Evolutionary conservation across 2,888 invertebrate genomes (phyloP), one percentile per base, ranked within the genome.

Genomic region (Synergus gifuensis): DNA sequence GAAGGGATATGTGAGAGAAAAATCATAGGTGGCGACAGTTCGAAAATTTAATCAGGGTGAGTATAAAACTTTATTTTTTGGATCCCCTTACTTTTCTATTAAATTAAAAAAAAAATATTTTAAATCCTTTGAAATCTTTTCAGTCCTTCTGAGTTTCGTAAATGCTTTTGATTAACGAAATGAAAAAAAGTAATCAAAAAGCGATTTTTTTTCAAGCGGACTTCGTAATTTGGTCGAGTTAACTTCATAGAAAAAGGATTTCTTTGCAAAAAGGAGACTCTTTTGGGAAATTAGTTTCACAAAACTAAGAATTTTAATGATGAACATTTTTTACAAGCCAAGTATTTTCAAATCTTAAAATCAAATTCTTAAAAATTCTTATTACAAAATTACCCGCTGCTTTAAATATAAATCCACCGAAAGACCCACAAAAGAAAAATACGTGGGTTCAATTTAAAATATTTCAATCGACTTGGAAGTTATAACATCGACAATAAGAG

Each of bases 381-480:
- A 64, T 28, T 28, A 69, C 22, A 4, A 73, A 73, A 73, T 2
- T 36, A 16, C 12, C n/a, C 11, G 36, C 36, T 36, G 4, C 22
- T 11, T 40, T 8, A 16, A 69, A 49, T 69, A 9, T 16, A 73
- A 54, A n/a, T 40, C 64, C 9, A 42, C 16, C 11, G 18, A 54
- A 54, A 69, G n/a, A 12, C 49, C 36, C 28, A 73, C 36, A 5
- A 73, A 73, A 36, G n/a, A 73, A 54, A 73, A 40, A 44, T 46
- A 73, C 16, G 73, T 73, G 36, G 73, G 73, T 73, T 36, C 36
- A 54, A 73, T 54, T 49, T 73, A 16, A 73, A 44, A 22, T 42
- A 67, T 46, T 46, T 54, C 9, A 44, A n/a, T 44, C 12, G 12
- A 69, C 46, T 49, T 69, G 14, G n/a, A n/a, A 54, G 22, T 60